Percentiles rank a stretch among this genome's conserved stretches.
phyloP scores from a whole-genome alignment of 2,888 invertebrate genomes.

The Arctia plantaginis region DNA sequence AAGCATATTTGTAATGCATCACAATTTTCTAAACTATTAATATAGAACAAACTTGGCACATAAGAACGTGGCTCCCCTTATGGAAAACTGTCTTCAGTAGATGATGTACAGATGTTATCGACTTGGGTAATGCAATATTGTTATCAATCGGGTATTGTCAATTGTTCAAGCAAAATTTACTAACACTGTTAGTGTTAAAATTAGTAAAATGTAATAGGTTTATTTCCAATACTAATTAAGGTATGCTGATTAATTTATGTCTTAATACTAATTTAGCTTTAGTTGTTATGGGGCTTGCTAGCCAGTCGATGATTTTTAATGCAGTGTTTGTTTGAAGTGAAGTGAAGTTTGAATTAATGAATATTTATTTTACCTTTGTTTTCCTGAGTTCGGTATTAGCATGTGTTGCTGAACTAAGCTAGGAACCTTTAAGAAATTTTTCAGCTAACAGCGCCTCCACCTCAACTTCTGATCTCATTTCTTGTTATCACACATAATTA shows the following conservation, averaged over 20 bases:
- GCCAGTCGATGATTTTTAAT: background rate
- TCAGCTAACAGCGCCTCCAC: too few species aligned
- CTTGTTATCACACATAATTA: too few species aligned
- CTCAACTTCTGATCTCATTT: background rate
- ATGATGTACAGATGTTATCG: background rate
- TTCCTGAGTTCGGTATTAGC: background rate
- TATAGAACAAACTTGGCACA: background rate
- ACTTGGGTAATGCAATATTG: background rate
- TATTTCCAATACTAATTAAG: background rate
- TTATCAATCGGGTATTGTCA: background rate
- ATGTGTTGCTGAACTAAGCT: background rate
- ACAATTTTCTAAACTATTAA: background rate
- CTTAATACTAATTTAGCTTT: background rate
- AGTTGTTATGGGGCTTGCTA: background rate
- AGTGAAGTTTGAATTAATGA: too few species aligned
- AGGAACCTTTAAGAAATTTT: background rate
- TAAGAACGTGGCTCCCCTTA: background rate
- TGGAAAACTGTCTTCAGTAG: background rate
- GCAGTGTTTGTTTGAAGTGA: too few species aligned
- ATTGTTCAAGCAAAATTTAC: background rate
- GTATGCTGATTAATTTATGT: background rate
- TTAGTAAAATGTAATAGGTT: background rate
- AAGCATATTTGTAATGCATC: background rate
- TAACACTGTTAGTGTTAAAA: background rate
- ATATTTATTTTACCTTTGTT: background rate